Percentiles rank a stretch among this genome's conserved stretches.
These are phyloP conservation scores for Callosobruchus maculatus DNA, from an alignment of 2,888 invertebrate species.

Conservation along the genomic window DNA sequence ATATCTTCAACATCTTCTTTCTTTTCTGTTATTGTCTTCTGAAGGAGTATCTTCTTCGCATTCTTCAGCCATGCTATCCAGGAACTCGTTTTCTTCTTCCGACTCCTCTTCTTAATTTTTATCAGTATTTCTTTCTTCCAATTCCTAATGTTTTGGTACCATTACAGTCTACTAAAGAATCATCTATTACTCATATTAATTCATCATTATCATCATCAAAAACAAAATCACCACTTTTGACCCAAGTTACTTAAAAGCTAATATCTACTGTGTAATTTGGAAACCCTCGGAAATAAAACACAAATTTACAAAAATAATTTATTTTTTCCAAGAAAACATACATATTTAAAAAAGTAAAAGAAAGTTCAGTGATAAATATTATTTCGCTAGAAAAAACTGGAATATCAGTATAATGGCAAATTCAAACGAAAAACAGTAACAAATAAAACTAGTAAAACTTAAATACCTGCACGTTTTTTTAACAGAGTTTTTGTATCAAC, in stretches of 20 bases:
- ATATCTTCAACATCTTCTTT: neutral
- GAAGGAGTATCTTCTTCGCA: slow-evolving; percentile 45
- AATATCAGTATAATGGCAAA: neutral
- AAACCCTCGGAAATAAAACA: too few species aligned
- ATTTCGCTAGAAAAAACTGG: neutral
- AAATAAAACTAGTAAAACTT: neutral
- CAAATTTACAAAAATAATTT: neutral
- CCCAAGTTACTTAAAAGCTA: too few species aligned
- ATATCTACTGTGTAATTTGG: too few species aligned
- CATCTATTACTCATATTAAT: too few species aligned
- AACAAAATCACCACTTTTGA: too few species aligned
- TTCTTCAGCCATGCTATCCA: slow-evolving; percentile 42
- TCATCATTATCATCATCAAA: too few species aligned
- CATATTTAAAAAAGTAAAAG: neutral
- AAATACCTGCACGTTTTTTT: slow-evolving; percentile 27
- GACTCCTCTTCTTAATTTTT: slow-evolving; percentile 16
- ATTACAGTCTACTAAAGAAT: too few species aligned
- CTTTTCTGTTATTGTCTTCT: slow-evolving; percentile 28
- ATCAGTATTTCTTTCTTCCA: slow-evolving; percentile 2
- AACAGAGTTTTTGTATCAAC: slow-evolving; percentile 31
- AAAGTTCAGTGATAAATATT: neutral
- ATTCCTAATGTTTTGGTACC: too few species aligned
- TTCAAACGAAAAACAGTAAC: neutral
- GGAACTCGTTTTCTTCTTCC: slow-evolving; percentile 20
- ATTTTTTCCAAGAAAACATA: neutral